Evolutionary conservation across 37 sponge, comb jelly and placozoan genomes (phyloP), one percentile per base, ranked within the genome.

Genomic region (Trichoplax adhaerens): DNA sequence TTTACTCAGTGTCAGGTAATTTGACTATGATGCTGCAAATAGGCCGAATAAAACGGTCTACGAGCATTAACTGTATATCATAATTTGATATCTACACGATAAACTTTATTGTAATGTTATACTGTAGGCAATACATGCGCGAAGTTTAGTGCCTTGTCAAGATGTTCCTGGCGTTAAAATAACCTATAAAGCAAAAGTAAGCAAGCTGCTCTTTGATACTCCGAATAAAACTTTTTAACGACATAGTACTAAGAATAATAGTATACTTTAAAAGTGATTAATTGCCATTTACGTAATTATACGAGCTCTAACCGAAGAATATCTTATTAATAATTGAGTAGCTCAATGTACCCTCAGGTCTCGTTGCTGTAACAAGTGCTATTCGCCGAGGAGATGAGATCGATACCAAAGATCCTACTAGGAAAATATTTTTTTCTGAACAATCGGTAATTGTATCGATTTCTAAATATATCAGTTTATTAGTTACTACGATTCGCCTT

Each of bases 1-100:
- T 94, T 81, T 70, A 94, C 94, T 0, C 94, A 94, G 77, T 86
- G 86, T 58, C 87, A 87, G 73, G 88, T 87, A 50, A n/a, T 55
- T 53, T 67, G 69, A 8, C 12, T 10, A 8, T 53, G 48, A 12
- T 52, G 69, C 29, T 52, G 69, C 69, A 10, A 53, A n/a, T 53
- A 67, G 48, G 69, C 69, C 69, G 48, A 8, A 48, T 67, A 67
- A n/a, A 10, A 67, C 29, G 48, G 7, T 52, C 10, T n/a, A 67
- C 52, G 62, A 12, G 12, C 12, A 12, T 60, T 12, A 60, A 60
- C 12, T 60, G 12, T 60, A 60, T 12, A 60, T 12, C 12, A 12
- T 12, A 60, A 60, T 12, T 29, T 29, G 29, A 29, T 29, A 29
- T 29, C 29, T 29, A 29, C 29, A 29, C 29, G 29, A 29, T 29